Evolutionary conservation across 2,888 invertebrate species (phyloP), one percentile per base, ranked within the genome.

Genomic region (Spodoptera picta): DNA sequence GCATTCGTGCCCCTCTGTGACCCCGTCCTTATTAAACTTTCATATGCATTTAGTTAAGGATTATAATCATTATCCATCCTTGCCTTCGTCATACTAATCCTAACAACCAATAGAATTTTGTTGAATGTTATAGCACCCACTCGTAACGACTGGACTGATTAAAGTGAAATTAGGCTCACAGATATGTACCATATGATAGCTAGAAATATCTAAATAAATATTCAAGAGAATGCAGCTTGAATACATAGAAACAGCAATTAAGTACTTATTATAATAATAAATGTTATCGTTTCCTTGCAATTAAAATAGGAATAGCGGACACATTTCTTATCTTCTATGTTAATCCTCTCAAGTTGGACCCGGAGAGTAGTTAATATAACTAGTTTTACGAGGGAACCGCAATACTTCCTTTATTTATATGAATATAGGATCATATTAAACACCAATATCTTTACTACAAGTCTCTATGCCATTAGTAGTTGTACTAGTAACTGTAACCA

Each of bases 11-110:
- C 68, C 77, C 72, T 73, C 57, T 80, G 70, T 84, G 82, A 85
- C 83, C 80, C 83, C 82, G 84, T 79, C 82, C 83, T 86, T 83
- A 83, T 83, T 84, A 59, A 41, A 65, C 27, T 69, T 52, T 19
- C 24, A 52, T 61, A 27, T 12, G 51, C 50, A n/a, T 56, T 60
- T 58, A 55, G 51, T 58, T 36, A 6, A 36, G 36, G 9, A 36
- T 36, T 31, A 61, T 23, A 27, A 50, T 47, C 19, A 19, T 19
- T 19, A 19, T 19, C 19, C 19, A 19, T 19, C 19, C 19, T 19
- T 19, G 19, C 43, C 36, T 41, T 36, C 36, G 9, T 36, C 36
- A 7, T 36, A 36, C 36, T 36, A 36, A 36, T 36, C 36, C 6
- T 9, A 36, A 0, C 2, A 36, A 36, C 36, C 36, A 36, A 7